Base-by-base conservation (phyloP, 2,113 vertebrate species). In the Guaruba guarouba region DNA sequence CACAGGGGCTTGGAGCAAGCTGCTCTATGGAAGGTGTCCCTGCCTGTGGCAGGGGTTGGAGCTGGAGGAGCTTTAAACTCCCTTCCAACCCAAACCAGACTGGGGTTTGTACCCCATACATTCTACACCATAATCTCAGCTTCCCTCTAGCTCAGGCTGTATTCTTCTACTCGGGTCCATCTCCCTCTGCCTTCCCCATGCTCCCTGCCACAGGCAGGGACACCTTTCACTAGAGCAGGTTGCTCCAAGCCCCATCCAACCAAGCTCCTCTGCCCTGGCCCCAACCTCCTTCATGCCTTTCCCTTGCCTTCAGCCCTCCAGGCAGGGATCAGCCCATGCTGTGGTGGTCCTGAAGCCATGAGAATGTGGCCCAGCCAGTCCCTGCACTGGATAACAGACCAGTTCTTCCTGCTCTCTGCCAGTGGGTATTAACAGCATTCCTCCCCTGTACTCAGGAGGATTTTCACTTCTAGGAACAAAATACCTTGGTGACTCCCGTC, bases 381-480 rank as follows among this genome's bases (percentile, higher is more conserved):
- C 4, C 62, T 51, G 48, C 0, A 4, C 55, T 13, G 59, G 69
- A 11, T 13, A 16, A 59, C 91, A 88, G 92, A 92, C 85, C 57
- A 62, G 93, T 92, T 93, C 83, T 92, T 83, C 96, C 91, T 57
- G 93, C 91, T 93, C 27, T 82, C 31, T 44, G 37, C 61, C 75
- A 22, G 31, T 41, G 61, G 68, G 49, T 28, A 63, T 41, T 79
- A 48, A 49, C 20, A 88, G 31, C 85, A 37, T 67, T 63, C 82
- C 82, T 80, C 57, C 39, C 33, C 35, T 31, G 8, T 2, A 49
- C 74, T 92, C 76, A 14, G 3, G 18, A 49, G 18, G 18, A 86
- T 95, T 95, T 86, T 69, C 76, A 80, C 67, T 80, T 69, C 86
- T 81, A 95, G 93, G 49, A 91, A 68, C 22, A 76, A 91, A 93